phyloP scores from a whole-genome alignment of 2,888 invertebrate genomes.

The Sialis lutaria region DNA sequence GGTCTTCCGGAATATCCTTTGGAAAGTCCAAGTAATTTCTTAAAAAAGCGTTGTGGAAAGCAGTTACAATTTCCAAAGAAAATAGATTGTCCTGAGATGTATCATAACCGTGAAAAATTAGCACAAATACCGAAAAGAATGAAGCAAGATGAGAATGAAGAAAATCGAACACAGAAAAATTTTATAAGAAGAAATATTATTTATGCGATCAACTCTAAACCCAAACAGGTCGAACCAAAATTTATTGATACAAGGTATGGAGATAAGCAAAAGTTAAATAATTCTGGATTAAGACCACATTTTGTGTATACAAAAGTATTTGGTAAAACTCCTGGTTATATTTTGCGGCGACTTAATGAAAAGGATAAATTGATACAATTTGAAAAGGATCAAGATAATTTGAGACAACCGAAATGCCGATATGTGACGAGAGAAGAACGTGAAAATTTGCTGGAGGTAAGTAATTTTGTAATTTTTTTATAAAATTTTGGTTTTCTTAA shows the following conservation, averaged over 20 bases:
- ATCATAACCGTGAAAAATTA: conserved; percentile 10
- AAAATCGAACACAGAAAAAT: conserved; percentile 19
- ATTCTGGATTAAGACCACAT: conserved; percentile 47
- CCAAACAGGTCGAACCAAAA: conserved; percentile 34
- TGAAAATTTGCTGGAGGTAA: conserved; percentile 36
- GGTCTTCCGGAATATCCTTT: conserved; percentile 45
- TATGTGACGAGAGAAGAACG: conserved; percentile 43
- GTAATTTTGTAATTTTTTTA: background rate
- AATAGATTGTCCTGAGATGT: conserved; percentile 19
- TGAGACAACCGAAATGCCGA: conserved; percentile 37
- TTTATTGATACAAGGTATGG: conserved; percentile 46
- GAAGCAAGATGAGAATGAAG: conserved; percentile 12
- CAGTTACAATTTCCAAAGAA: conserved; percentile 12
- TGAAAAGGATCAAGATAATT: conserved; percentile 17
- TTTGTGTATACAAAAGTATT: conserved; percentile 35
- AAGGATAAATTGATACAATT: conserved; percentile 19
- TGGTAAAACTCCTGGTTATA: conserved; percentile 9
- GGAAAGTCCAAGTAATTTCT: conserved; percentile 37
- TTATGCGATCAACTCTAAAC: conserved; percentile 32
- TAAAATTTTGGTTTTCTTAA: background rate
- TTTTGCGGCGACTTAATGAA: conserved; percentile 12
- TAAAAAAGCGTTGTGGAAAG: conserved; percentile 32
- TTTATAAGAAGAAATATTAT: conserved; percentile 42
- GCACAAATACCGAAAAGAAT: conserved; percentile 15
- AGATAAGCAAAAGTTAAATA: conserved; percentile 37